phyloP scores from a whole-genome alignment of 2,888 invertebrate genomes.

The Oxystoma pomonae region DNA sequence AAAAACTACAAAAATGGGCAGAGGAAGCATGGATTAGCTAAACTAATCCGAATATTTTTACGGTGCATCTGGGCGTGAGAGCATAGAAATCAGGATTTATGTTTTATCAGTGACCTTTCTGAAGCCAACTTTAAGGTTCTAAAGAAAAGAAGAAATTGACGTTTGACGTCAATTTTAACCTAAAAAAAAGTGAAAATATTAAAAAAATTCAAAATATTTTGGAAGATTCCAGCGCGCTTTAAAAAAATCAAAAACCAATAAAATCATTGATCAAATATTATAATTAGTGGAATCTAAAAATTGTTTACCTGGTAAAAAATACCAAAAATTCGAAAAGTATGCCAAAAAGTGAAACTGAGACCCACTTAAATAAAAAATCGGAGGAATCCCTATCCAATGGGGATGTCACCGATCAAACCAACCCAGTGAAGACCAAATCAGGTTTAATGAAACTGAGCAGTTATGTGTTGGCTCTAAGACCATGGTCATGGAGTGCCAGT shows the following conservation, averaged over 20 bases:
- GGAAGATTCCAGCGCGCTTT: neutral
- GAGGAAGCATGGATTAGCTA: too few species aligned
- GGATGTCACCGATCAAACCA: constrained; percentile 7
- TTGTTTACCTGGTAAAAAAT: too few species aligned
- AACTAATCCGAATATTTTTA: too few species aligned
- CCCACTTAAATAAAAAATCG: neutral
- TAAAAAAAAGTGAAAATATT: neutral
- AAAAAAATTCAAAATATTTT: neutral
- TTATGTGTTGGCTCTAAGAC: constrained; percentile 82
- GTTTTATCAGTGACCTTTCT: neutral
- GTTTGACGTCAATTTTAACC: neutral
- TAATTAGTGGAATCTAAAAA: too few species aligned
- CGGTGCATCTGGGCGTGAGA: too few species aligned
- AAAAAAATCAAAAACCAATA: neutral
- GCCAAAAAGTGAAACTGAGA: constrained; percentile 14
- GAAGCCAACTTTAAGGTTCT: neutral
- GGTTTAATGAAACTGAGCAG: constrained; percentile 84
- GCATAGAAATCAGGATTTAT: too few species aligned
- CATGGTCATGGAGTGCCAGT: constrained; percentile 92
- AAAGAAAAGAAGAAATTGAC: neutral
- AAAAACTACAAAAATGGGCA: too few species aligned
- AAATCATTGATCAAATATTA: too few species aligned
- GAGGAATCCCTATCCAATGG: constrained; percentile 23
- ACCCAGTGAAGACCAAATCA: constrained; percentile 30
- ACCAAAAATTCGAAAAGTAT: constrained; percentile 12